Percentiles rank a stretch among this genome's conserved stretches.
These are phyloP conservation scores for Oreochromis grahami DNA, from an alignment of 2,797 vertebrate species.

Conservation along the genomic window DNA sequence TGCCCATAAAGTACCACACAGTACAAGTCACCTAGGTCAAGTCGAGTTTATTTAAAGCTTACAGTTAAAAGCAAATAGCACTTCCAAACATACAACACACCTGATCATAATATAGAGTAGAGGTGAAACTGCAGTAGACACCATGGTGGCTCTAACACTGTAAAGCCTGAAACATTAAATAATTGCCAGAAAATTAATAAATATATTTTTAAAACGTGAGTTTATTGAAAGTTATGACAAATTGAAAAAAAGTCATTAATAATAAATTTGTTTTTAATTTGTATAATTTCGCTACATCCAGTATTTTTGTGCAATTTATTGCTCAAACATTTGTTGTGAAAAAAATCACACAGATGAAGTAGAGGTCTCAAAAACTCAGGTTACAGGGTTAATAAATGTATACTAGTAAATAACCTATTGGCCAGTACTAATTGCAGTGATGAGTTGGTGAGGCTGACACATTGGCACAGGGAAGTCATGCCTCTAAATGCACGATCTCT, in stretches of 20 bases:
- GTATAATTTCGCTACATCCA: not conserved
- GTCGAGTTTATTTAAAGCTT: not conserved
- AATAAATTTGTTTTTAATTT: not conserved
- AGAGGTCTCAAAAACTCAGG: not conserved
- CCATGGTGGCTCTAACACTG: not conserved
- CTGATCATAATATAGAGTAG: not conserved
- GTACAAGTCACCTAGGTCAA: constrained; percentile 5
- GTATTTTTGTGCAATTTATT: not conserved
- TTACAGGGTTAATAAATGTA: not conserved
- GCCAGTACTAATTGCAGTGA: not conserved
- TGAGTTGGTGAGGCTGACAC: not conserved
- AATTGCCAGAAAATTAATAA: not conserved
- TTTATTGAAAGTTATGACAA: not conserved
- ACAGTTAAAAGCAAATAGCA: not conserved
- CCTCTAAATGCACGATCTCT: not conserved
- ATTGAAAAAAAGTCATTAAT: not conserved
- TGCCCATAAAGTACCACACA: not conserved
- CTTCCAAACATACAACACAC: not conserved
- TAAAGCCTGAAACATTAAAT: not conserved
- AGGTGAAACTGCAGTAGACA: not conserved
- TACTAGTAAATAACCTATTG: not conserved
- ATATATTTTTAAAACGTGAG: not conserved
- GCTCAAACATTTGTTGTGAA: not conserved
- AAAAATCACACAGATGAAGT: not conserved
- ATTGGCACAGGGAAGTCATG: not conserved